Base-by-base conservation (phyloP, 1,140 invertebrate genomes). In the Pseudomyrmex pallidus region DNA sequence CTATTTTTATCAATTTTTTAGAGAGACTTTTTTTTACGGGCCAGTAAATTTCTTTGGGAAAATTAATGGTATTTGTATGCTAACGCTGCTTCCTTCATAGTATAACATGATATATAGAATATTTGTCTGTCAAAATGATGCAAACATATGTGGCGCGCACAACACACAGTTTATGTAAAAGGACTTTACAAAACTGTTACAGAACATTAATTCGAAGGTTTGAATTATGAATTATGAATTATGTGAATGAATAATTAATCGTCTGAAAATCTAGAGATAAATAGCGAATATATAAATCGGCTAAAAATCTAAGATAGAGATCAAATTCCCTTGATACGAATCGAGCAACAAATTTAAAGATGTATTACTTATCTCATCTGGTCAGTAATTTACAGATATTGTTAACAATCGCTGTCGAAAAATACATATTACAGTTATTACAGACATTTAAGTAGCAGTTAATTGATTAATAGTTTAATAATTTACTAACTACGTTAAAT, bases 21-120 rank as follows among this genome's bases (percentile, higher is more conserved):
- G 70, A 63, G 84, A 85, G 72, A 89, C 87, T 93, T 89, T 93
- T 89, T 93, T 94, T 94, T 90, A 94, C 91, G 92, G 91, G 78
- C 85, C 89, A 90, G 85, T 91, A 91, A 83, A 91, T 92, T 93
- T 88, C 88, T 92, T 93, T 92, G 87, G 82, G 77, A 76, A 92
- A 94, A 94, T 94, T 93, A 93, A 93, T 93, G 91, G 89, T 86
- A 76, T 92, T 94, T 92, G 88, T 92, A 92, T 91, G 90, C 86
- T 89, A 85, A 90, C 88, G 87, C 22, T 61, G 77, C 78, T 72
- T 50, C 66, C 86, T 56, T 35, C 22, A 61, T 10, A 2, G 44
- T 35, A 13, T 52, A 52, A 61, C 66, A 22, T 61, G 22, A 80
- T 8, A 13, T 70, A 80, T 50, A 61, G 54, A 22, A 13, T 48